Evolutionary conservation across 2,888 invertebrate species (phyloP).

Genomic region (Sialis fuliginosa): DNA sequence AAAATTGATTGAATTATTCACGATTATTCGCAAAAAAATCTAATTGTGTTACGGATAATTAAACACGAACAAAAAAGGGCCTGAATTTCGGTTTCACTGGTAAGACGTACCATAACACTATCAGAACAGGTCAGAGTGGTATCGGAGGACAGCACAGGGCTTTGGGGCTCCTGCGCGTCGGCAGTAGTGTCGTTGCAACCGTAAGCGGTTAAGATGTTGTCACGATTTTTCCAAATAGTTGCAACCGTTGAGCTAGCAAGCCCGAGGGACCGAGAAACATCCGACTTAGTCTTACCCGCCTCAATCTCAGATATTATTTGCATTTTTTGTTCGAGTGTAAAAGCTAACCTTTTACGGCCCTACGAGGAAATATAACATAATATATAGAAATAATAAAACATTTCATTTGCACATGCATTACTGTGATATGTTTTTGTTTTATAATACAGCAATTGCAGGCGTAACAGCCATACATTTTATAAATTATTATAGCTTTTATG

Average conservation of each 20-base stretch:
- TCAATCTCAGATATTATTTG: constrained; percentile 39
- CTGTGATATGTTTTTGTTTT: no score
- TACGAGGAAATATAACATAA: constrained; percentile 15
- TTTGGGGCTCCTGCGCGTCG: neutral
- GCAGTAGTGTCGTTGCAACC: constrained; percentile 13
- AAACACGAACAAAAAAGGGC: neutral
- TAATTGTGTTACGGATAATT: neutral
- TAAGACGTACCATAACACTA: constrained; percentile 12
- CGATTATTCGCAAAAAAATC: no score
- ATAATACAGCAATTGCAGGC: no score
- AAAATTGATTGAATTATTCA: no score
- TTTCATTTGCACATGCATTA: no score
- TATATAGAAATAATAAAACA: no score
- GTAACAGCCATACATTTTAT: no score
- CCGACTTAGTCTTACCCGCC: constrained; percentile 36
- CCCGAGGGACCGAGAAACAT: constrained; percentile 34
- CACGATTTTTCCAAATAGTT: constrained; percentile 38
- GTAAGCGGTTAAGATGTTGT: constrained; percentile 26
- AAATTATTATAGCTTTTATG: no score
- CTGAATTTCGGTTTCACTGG: neutral
- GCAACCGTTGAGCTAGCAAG: constrained; percentile 36
- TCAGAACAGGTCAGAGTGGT: constrained; percentile 12
- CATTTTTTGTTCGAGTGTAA: constrained; percentile 40
- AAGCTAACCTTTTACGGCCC: constrained; percentile 39
- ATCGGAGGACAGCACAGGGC: neutral